Percentiles rank a stretch among this genome's conserved stretches.
phyloP scores from a whole-genome alignment of 37 sponge, comb jelly and placozoan species.

The Tethya wilhelma region DNA sequence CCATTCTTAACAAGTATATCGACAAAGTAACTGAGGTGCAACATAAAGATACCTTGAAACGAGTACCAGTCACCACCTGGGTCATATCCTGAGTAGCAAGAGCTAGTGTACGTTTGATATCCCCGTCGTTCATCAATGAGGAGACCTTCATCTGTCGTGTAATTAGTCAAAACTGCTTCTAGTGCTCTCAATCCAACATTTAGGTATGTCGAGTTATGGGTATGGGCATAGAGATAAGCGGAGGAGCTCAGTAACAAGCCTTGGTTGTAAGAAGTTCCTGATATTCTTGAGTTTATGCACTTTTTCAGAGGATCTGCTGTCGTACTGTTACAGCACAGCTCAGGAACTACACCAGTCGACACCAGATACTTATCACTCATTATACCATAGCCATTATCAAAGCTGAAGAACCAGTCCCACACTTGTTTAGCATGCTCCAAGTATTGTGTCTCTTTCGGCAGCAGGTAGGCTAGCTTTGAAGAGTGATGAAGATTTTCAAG shows the following conservation, averaged over 20 bases:
- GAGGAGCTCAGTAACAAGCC: slow-evolving; percentile 48
- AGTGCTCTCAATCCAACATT: slow-evolving; percentile 29
- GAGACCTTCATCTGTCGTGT: slow-evolving; percentile 41
- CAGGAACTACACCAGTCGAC: slow-evolving; percentile 44
- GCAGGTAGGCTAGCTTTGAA: slow-evolving; percentile 33
- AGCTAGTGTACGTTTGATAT: slow-evolving; percentile 21
- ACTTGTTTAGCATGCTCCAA: slow-evolving; percentile 15
- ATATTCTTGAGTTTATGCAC: background rate
- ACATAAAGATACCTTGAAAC: slow-evolving; percentile 52
- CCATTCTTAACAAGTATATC: slow-evolving; percentile 17
- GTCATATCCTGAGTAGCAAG: slow-evolving; percentile 3
- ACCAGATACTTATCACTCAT: slow-evolving; percentile 36
- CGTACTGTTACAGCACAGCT: slow-evolving; percentile 34
- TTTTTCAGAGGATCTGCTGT: background rate
- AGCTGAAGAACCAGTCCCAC: slow-evolving; percentile 52
- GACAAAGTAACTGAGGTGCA: slow-evolving; percentile 51
- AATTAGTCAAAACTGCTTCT: slow-evolving; percentile 39
- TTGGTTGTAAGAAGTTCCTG: slow-evolving; percentile 29
- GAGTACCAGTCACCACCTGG: slow-evolving; percentile 63
- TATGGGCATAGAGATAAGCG: slow-evolving; percentile 31
- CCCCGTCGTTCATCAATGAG: slow-evolving; percentile 32
- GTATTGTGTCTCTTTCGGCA: slow-evolving; percentile 18
- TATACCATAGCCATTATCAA: slow-evolving; percentile 44
- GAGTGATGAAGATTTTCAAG: slow-evolving; percentile 31
- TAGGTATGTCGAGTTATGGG: slow-evolving; percentile 36